Evolutionary conservation across 2,888 invertebrate species (phyloP).

Genomic region (Habrosyne pyritoides): DNA sequence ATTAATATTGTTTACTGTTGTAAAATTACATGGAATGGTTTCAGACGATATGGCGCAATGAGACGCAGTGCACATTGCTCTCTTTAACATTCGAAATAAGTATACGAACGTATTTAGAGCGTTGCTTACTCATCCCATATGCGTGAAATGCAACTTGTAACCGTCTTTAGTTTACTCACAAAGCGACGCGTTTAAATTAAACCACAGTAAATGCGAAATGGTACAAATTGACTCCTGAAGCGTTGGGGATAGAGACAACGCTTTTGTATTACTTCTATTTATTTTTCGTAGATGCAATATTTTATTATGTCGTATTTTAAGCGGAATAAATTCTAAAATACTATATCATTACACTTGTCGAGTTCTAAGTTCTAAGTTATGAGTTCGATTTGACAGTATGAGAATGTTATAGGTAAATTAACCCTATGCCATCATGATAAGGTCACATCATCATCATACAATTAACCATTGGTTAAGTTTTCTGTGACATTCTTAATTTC

Average conservation of each 20-base stretch:
- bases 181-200: slow-evolving; percentile 60
- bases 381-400: too few species aligned
- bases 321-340: too few species aligned
- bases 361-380: too few species aligned
- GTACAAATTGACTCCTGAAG: slow-evolving; percentile 28
- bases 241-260: slow-evolving; percentile 10
- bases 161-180: slow-evolving; percentile 48
- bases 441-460: too few species aligned
- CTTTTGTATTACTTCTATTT: not conserved
- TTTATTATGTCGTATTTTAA: too few species aligned
- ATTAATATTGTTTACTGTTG: not conserved
- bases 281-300: too few species aligned
- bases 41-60: slow-evolving; percentile 12
- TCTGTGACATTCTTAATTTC: too few species aligned
- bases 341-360: too few species aligned
- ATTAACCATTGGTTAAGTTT: too few species aligned
- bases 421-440: too few species aligned
- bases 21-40: slow-evolving; percentile 10
- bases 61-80: slow-evolving; percentile 34
- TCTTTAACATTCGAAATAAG: slow-evolving; percentile 53
- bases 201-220: slow-evolving; percentile 35
- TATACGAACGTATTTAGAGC: slow-evolving; percentile 45
- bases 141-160: slow-evolving; percentile 49
- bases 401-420: too few species aligned
- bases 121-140: slow-evolving; percentile 61